Evolutionary conservation across 2,797 vertebrate species (phyloP).

Genomic region (Ammospiza maritima): DNA sequence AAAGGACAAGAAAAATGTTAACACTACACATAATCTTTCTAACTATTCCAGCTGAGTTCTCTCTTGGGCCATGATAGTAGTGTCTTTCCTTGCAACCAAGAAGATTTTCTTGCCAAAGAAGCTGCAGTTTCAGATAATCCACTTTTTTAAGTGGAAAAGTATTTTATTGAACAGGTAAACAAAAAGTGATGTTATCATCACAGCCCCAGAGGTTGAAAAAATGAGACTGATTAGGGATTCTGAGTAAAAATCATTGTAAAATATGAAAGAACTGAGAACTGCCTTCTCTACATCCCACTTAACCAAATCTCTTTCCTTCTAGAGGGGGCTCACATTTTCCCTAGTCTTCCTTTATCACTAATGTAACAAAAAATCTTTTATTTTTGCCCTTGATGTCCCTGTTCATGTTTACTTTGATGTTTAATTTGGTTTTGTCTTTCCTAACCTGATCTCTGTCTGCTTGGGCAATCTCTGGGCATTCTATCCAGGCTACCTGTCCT

Average conservation of each 20-base stretch:
- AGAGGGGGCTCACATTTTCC: background rate
- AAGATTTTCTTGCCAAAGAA: background rate
- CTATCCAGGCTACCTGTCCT: too few species aligned
- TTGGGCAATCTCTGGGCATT: background rate
- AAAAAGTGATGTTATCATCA: background rate
- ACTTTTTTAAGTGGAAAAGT: background rate
- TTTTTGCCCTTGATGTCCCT: background rate
- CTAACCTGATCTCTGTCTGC: background rate
- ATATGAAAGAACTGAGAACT: background rate
- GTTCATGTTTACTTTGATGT: background rate
- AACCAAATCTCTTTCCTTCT: background rate
- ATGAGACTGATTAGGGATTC: background rate
- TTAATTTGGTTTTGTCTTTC: background rate
- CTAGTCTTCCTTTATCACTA: background rate
- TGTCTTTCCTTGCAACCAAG: background rate
- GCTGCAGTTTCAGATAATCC: background rate
- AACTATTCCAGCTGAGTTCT: background rate
- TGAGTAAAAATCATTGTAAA: background rate
- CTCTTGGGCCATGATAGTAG: background rate
- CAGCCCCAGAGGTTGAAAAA: background rate
- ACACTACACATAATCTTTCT: background rate
- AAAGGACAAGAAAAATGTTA: background rate
- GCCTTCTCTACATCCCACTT: background rate
- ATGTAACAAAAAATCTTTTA: rapidly evolving
- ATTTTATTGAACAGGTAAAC: background rate